phyloP scores from a whole-genome alignment of 2,888 invertebrate species.

The Dysmachus trigonus region DNA sequence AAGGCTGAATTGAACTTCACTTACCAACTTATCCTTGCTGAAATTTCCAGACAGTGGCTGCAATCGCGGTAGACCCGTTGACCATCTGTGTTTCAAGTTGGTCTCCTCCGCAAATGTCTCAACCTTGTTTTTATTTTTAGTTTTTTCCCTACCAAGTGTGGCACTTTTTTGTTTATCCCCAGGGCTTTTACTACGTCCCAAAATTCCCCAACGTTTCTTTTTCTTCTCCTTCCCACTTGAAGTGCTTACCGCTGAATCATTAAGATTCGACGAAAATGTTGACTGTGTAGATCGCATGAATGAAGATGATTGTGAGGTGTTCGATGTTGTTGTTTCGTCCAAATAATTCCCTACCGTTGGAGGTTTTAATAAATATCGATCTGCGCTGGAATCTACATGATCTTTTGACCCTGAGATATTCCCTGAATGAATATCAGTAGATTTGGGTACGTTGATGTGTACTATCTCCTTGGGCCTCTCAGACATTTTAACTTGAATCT shows the following conservation, averaged over 20 bases:
- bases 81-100: slow-evolving; percentile 74
- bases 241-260: slow-evolving; percentile 55
- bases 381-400: neutral
- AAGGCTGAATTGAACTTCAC: slow-evolving; percentile 52
- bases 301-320: slow-evolving; percentile 56
- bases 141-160: slow-evolving; percentile 74
- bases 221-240: slow-evolving; percentile 69
- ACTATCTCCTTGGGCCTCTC: neutral
- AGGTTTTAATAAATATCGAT: neutral
- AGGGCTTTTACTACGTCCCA: slow-evolving; percentile 71
- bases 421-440: neutral
- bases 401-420: neutral
- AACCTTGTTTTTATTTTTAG: slow-evolving; percentile 63
- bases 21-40: slow-evolving; percentile 82
- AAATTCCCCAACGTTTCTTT: slow-evolving; percentile 74
- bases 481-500: neutral
- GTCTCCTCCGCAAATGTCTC: slow-evolving; percentile 53
- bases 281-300: slow-evolving; percentile 60
- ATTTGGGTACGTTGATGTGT: neutral
- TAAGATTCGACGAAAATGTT: slow-evolving; percentile 54
- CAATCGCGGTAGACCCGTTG: slow-evolving; percentile 74
- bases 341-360: slow-evolving; percentile 48
- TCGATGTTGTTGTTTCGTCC: slow-evolving; percentile 42
- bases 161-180: slow-evolving; percentile 70
- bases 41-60: slow-evolving; percentile 79